Evolutionary conservation across 2,797 vertebrate species (phyloP).

Genomic region (Lepilemur septentrionalis): DNA sequence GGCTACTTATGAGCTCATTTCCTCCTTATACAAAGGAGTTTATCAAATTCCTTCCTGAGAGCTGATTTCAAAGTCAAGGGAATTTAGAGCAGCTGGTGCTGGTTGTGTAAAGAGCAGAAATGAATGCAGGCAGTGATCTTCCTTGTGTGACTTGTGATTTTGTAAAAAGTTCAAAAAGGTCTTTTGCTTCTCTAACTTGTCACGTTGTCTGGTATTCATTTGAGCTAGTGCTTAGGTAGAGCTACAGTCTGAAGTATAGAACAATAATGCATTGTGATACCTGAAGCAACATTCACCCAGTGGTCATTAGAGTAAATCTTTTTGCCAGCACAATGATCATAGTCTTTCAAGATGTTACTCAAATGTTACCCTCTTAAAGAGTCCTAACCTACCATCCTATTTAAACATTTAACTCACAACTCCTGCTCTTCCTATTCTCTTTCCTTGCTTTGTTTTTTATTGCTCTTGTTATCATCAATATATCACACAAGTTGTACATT

Average conservation of each 20-base stretch:
- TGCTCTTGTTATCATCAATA: background rate
- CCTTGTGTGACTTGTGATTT: background rate
- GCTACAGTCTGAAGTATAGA: background rate
- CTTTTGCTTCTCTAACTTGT: background rate
- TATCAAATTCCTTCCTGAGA: background rate
- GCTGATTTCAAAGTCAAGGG: background rate
- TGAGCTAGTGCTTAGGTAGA: background rate
- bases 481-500: background rate
- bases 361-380: background rate
- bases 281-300: background rate
- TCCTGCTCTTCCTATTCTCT: background rate
- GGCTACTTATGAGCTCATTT: background rate
- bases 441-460: background rate
- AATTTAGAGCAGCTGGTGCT: background rate
- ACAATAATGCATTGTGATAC: background rate
- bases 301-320: background rate
- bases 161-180: background rate
- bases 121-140: background rate
- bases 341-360: background rate
- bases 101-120: background rate
- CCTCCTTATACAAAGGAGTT: background rate
- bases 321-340: background rate
- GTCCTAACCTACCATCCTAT: background rate
- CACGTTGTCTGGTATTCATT: background rate
- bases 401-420: background rate